phyloP scores from a whole-genome alignment of 1,140 invertebrate species.

The Oncopodura yosiiana region DNA sequence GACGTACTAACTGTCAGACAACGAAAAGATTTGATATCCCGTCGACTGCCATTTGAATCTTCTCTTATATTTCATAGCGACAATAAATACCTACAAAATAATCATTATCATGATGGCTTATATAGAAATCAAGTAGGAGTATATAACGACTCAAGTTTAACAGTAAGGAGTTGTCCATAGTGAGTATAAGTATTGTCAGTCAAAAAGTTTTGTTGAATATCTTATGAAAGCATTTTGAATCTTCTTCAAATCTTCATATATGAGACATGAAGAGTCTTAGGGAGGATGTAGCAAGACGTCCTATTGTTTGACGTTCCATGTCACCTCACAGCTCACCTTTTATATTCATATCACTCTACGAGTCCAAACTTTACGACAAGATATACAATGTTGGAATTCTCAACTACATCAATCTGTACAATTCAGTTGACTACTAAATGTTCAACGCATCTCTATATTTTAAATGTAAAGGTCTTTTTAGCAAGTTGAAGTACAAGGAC shows the following conservation, averaged over 20 bases:
- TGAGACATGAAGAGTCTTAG: constrained; percentile 3
- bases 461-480: constrained; percentile 5
- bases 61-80: too few species aligned
- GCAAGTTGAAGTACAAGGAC: neutral
- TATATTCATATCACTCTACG: neutral
- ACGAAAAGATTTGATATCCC: too few species aligned
- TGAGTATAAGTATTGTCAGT: neutral
- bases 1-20: too few species aligned
- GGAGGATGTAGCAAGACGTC: constrained; percentile 2
- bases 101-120: too few species aligned
- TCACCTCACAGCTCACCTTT: constrained; percentile 2
- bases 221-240: neutral
- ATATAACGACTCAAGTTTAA: neutral
- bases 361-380: neutral
- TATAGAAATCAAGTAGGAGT: neutral
- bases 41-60: too few species aligned
- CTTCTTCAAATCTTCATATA: neutral
- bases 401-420: neutral
- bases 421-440: neutral
- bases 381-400: neutral
- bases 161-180: neutral
- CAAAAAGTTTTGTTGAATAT: neutral
- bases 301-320: constrained; percentile 13
- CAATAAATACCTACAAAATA: too few species aligned
- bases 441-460: neutral